Conservation (phyloP, 2,888 invertebrate genomes). For the Gryllus longicercus region DNA sequence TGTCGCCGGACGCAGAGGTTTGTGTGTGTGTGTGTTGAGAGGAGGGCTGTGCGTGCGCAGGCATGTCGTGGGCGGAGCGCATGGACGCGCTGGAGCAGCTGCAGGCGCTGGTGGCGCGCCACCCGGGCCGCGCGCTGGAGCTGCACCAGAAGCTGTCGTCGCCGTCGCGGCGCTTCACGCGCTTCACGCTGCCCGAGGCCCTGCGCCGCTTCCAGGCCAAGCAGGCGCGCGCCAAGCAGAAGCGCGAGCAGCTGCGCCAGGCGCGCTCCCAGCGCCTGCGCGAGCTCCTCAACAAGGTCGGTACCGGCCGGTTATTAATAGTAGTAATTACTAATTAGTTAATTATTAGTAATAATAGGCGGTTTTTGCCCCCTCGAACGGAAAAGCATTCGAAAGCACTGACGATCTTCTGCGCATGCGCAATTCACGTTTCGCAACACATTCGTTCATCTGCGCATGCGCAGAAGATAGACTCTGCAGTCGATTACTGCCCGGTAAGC, state of each 20-base stretch:
- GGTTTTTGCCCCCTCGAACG: too few species aligned
- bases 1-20: too few species aligned
- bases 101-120: slow-evolving; percentile 76
- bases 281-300: slow-evolving; percentile 77
- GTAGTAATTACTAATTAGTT: too few species aligned
- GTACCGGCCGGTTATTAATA: background rate
- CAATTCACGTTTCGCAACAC: too few species aligned
- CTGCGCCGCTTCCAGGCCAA: slow-evolving; percentile 78
- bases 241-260: slow-evolving; percentile 75
- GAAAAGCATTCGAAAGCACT: too few species aligned
- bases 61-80: slow-evolving; percentile 82
- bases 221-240: slow-evolving; percentile 85
- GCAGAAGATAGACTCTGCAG: too few species aligned
- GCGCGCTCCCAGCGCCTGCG: slow-evolving; percentile 82
- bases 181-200: slow-evolving; percentile 79
- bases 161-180: slow-evolving; percentile 67
- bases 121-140: slow-evolving; percentile 88
- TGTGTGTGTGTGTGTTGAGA: too few species aligned
- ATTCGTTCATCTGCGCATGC: too few species aligned
- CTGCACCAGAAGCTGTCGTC: slow-evolving; percentile 91
- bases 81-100: slow-evolving; percentile 75
- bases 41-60: slow-evolving; percentile 38
- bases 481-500: too few species aligned
- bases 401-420: too few species aligned
- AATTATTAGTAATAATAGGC: too few species aligned